Evolutionary conservation across 37 sponge, comb jelly and placozoan species (phyloP).

Genomic region (Bolinopsis microptera): DNA sequence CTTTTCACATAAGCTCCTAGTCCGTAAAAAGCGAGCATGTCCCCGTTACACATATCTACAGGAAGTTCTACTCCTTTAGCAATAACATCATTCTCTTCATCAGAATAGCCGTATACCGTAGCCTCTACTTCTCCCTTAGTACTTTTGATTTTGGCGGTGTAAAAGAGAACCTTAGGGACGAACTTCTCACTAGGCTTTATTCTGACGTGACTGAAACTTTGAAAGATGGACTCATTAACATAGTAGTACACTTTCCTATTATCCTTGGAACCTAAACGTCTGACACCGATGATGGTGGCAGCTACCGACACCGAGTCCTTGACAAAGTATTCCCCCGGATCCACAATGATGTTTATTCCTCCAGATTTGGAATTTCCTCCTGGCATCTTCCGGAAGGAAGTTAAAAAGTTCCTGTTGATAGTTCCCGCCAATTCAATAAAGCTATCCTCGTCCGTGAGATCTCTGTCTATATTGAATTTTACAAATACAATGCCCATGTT

Average conservation of each 20-base stretch:
- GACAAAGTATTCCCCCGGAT: not conserved
- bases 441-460: not conserved
- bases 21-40: not conserved
- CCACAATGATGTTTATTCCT: not conserved
- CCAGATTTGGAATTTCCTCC: not conserved
- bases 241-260: not conserved
- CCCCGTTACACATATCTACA: not conserved
- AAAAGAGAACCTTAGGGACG: not conserved
- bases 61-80: not conserved
- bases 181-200: not conserved
- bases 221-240: not conserved
- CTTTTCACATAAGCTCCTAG: not conserved
- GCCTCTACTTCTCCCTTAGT: constrained; percentile 9
- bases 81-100: not conserved
- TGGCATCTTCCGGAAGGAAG: not conserved
- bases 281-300: not conserved
- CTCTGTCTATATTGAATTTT: not conserved
- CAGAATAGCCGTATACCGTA: not conserved
- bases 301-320: not conserved
- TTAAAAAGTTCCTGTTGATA: not conserved
- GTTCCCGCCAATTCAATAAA: not conserved
- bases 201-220: not conserved
- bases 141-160: constrained; percentile 13
- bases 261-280: not conserved
- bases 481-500: not conserved